phyloP scores from a whole-genome alignment of 2,113 vertebrate species.

The Arenaria interpres region DNA sequence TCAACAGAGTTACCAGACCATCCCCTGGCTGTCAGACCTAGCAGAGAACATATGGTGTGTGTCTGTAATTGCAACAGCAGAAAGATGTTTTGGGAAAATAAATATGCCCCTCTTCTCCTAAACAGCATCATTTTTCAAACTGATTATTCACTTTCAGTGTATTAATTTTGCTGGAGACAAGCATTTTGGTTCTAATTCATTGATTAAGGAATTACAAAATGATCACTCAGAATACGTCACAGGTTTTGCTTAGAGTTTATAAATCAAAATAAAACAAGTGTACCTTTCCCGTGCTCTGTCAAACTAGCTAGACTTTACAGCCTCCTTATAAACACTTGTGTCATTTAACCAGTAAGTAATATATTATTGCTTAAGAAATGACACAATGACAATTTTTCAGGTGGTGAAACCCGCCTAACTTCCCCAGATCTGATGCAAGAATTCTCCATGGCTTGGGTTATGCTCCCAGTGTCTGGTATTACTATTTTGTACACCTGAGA shows the following conservation, averaged over 20 bases:
- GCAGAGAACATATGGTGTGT: background rate
- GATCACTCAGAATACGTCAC: background rate
- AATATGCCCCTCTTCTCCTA: background rate
- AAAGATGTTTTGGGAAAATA: background rate
- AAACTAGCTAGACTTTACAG: background rate
- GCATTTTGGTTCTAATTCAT: background rate
- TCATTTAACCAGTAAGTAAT: background rate
- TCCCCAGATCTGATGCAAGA: background rate
- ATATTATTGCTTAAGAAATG: background rate
- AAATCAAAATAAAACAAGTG: background rate
- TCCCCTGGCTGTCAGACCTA: background rate
- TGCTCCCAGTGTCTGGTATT: background rate
- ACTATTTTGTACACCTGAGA: background rate
- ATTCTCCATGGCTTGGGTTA: background rate
- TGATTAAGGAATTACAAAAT: background rate
- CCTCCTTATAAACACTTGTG: background rate
- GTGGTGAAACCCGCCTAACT: background rate
- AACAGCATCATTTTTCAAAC: background rate
- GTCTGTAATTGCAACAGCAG: background rate
- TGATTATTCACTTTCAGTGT: background rate
- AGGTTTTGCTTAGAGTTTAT: background rate
- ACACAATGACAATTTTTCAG: background rate
- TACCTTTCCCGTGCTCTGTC: background rate
- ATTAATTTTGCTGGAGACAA: background rate
- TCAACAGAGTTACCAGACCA: background rate